Evolutionary conservation across 1,140 invertebrate genomes (phyloP).

Genomic region (Agrypnia vestita): DNA sequence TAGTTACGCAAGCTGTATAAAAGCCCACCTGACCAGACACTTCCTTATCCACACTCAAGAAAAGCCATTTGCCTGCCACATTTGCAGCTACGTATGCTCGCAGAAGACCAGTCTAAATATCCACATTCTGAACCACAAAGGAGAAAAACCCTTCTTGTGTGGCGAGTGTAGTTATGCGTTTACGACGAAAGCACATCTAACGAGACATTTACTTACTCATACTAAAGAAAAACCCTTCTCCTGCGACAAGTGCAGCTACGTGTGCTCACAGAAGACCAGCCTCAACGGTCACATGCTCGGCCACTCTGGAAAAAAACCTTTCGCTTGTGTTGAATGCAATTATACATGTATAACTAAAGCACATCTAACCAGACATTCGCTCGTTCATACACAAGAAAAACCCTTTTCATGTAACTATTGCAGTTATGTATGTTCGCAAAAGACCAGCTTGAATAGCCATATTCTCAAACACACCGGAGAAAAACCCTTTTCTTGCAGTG

Average conservation of each 20-base stretch:
- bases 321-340: background rate
- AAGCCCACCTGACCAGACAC: no score
- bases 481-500: background rate
- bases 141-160: conserved; percentile 13
- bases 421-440: conserved; percentile 7
- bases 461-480: background rate
- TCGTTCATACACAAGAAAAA: conserved; percentile 15
- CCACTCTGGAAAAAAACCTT: conserved; percentile 29
- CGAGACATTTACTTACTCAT: background rate
- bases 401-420: conserved; percentile 16
- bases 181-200: background rate
- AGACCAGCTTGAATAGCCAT: background rate
- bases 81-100: background rate
- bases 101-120: conserved; percentile 23
- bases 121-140: background rate
- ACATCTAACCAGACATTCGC: background rate
- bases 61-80: background rate
- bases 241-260: background rate
- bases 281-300: background rate
- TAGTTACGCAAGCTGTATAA: no score
- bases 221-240: background rate
- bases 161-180: background rate
- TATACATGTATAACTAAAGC: conserved; percentile 11
- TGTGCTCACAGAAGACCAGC: background rate
- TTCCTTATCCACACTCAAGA: background rate